phyloP scores from a whole-genome alignment of 2,797 vertebrate genomes.

The Jordanella pulchra region DNA sequence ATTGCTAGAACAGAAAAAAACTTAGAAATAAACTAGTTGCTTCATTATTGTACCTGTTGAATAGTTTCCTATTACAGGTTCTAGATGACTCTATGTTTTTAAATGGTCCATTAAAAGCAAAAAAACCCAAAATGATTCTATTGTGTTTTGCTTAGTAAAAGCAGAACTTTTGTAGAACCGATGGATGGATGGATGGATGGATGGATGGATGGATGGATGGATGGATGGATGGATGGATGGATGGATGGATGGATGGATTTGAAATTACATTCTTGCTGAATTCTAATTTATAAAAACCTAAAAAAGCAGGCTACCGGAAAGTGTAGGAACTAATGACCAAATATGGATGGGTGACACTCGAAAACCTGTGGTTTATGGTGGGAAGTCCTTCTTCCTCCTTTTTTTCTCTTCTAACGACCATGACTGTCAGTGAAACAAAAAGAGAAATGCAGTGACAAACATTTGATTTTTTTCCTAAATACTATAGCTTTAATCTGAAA shows the following conservation, averaged over 20 bases:
- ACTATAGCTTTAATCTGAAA: constrained; percentile 34
- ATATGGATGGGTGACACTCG: constrained; percentile 32
- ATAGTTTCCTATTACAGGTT: background rate
- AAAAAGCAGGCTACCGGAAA: constrained; percentile 9
- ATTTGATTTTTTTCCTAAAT: constrained; percentile 17
- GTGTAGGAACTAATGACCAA: constrained; percentile 21
- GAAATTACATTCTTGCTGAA: background rate
- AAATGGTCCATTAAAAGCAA: background rate
- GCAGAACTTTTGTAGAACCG: background rate
- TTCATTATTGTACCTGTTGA: too few species aligned
- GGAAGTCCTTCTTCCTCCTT: constrained; percentile 59
- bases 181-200: too few species aligned
- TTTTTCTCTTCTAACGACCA: background rate
- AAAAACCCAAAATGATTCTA: background rate
- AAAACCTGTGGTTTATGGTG: constrained; percentile 32
- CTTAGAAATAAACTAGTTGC: too few species aligned
- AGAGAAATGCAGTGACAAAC: background rate
- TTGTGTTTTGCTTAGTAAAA: background rate
- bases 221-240: too few species aligned
- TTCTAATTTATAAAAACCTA: background rate
- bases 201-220: too few species aligned
- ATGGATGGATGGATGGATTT: background rate
- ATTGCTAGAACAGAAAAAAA: background rate
- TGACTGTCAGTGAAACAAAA: background rate
- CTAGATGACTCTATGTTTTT: background rate